phyloP scores from a whole-genome alignment of 1,140 invertebrate genomes.

The Drosophila aff. region DNA sequence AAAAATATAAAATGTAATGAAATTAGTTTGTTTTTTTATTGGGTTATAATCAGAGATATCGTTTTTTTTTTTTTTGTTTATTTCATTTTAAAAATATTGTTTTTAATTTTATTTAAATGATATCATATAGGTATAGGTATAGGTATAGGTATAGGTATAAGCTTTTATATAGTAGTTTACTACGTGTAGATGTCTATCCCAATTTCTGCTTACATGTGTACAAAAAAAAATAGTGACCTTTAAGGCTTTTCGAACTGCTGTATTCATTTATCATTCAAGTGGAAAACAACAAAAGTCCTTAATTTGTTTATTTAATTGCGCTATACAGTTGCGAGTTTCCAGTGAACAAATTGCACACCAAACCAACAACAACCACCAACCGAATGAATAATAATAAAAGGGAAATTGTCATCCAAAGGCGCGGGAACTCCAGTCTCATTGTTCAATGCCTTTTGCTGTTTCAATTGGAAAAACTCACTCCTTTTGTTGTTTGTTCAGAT shows the following conservation, averaged over 20 bases:
- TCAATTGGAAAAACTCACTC: neutral
- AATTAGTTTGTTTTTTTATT: too few relatives aligned
- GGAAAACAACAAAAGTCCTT: constrained; percentile 72
- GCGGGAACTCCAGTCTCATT: neutral
- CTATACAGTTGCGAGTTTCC: constrained; percentile 52
- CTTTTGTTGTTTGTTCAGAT: neutral
- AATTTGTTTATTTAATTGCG: constrained; percentile 73
- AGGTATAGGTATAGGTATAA: too few relatives aligned
- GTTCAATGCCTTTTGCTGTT: neutral
- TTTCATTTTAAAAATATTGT: too few relatives aligned
- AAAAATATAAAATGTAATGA: too few relatives aligned
- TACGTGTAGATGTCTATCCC: neutral
- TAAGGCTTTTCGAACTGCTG: constrained; percentile 7
- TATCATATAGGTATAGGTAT: too few relatives aligned
- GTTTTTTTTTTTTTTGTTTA: too few relatives aligned
- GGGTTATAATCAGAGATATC: too few relatives aligned
- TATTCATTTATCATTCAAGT: constrained; percentile 53
- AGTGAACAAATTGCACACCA: constrained; percentile 48
- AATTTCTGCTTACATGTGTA: neutral
- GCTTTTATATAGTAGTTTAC: neutral
- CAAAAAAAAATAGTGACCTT: neutral
- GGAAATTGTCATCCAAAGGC: neutral
- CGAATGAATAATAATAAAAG: constrained; percentile 47
- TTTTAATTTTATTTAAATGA: too few relatives aligned
- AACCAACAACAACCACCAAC: constrained; percentile 33